Evolutionary conservation across 1,140 invertebrate species (phyloP).

Genomic region (Chymomyza costata): DNA sequence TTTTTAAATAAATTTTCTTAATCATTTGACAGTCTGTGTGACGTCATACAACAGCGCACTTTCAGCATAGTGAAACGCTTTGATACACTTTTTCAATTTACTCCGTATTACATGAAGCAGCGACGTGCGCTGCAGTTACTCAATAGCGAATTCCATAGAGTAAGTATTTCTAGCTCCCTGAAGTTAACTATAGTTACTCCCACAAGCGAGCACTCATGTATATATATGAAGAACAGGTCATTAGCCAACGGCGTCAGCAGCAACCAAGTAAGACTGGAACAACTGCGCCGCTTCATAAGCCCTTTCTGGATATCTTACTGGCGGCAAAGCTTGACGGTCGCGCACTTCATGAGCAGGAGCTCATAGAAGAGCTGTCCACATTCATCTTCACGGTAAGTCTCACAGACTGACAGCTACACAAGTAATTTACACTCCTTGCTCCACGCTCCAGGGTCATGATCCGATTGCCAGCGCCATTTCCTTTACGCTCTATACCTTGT

Average conservation of each 20-base stretch:
- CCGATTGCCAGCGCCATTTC: constrained; percentile 55
- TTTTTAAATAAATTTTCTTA: no score
- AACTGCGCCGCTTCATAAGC: constrained; percentile 12
- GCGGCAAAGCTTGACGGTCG: constrained; percentile 76
- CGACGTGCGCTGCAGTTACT: constrained; percentile 42
- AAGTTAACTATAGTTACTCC: no score
- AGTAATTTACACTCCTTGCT: background rate
- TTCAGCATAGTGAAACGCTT: constrained; percentile 70
- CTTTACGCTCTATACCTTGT: constrained; percentile 62
- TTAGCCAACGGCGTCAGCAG: constrained; percentile 35
- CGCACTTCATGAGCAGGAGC: constrained; percentile 80
- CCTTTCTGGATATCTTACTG: constrained; percentile 60
- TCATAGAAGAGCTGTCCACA: constrained; percentile 83
- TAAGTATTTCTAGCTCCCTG: constrained; percentile 3
- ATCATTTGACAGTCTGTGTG: constrained; percentile 47
- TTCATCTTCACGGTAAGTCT: constrained; percentile 83
- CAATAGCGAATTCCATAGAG: constrained; percentile 37
- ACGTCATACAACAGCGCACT: constrained; percentile 61
- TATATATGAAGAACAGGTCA: constrained; percentile 47
- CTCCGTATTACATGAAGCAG: constrained; percentile 63
- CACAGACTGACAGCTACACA: no score
- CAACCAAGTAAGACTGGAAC: constrained; percentile 2
- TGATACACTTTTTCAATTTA: constrained; percentile 61
- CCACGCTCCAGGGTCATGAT: constrained; percentile 79
- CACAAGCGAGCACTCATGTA: background rate